These are phyloP conservation scores for Sminthurinus aureus DNA, from an alignment of 2,888 invertebrate genomes.

Conservation along the genomic window DNA sequence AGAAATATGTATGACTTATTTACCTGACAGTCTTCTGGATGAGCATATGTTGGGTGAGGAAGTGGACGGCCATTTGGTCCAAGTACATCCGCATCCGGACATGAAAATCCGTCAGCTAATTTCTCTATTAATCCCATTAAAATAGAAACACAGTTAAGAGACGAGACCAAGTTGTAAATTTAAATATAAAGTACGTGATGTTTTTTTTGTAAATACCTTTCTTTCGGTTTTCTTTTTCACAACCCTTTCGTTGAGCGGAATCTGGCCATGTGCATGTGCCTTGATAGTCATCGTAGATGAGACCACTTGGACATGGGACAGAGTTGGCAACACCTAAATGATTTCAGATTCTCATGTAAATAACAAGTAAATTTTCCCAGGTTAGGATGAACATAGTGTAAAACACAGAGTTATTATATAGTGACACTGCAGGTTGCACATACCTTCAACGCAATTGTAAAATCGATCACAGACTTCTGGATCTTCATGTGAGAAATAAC, in stretches of 20 bases:
- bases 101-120: conserved; percentile 80
- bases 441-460: conserved; percentile 75
- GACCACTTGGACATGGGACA: conserved; percentile 83
- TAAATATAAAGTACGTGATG: too few species aligned
- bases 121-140: conserved; percentile 68
- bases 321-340: conserved; percentile 72
- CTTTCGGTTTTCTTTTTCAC: conserved; percentile 59
- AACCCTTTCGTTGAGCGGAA: conserved; percentile 57
- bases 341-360: neutral
- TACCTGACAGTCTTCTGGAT: conserved; percentile 61
- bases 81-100: conserved; percentile 68
- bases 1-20: too few species aligned
- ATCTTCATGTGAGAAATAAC: conserved; percentile 91
- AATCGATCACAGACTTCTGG: conserved; percentile 81
- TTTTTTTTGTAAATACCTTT: conserved; percentile 36
- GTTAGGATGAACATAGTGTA: too few species aligned
- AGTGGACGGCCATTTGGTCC: conserved; percentile 57
- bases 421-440: neutral
- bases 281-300: conserved; percentile 87
- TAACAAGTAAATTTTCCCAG: too few species aligned
- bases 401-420: too few species aligned
- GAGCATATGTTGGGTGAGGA: conserved; percentile 61
- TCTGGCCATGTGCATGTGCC: conserved; percentile 90
- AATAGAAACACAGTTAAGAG: neutral
- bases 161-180: too few species aligned